These are phyloP conservation scores for Bubalus kerabau DNA, from an alignment of 2,113 vertebrate genomes.

Conservation along the genomic window DNA sequence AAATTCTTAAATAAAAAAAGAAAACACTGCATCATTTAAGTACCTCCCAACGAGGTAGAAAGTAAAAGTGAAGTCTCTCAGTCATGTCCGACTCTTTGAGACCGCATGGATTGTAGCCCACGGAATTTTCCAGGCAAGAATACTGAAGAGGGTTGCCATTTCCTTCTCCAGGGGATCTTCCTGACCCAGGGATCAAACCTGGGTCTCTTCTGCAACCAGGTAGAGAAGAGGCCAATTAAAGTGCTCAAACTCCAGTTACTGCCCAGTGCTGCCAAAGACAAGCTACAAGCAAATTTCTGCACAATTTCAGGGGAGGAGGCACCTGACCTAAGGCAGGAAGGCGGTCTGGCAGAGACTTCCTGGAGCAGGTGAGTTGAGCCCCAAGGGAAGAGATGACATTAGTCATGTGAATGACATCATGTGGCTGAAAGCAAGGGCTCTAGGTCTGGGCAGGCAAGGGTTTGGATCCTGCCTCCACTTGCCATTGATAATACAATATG, in stretches of 20 bases:
- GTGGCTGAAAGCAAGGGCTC: too few species aligned
- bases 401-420: not conserved
- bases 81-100: not conserved
- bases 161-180: not conserved
- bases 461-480: not conserved
- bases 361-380: not conserved
- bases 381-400: not conserved
- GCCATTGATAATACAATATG: not conserved
- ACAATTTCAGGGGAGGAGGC: accelerated
- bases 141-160: not conserved
- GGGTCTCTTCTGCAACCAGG: not conserved
- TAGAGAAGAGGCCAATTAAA: not conserved
- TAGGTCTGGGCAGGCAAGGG: not conserved
- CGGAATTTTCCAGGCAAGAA: not conserved
- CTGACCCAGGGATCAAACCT: not conserved
- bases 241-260: not conserved
- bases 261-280: accelerated
- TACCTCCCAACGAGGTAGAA: accelerated
- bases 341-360: not conserved
- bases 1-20: not conserved
- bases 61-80: not conserved
- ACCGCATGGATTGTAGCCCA: not conserved
- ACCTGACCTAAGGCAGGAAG: not conserved
- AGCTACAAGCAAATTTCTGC: too few species aligned
- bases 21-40: not conserved